Evolutionary conservation across 2,113 vertebrate species (phyloP), one percentile per base, ranked within the genome.

Genomic region (Pedionomus torquatus): DNA sequence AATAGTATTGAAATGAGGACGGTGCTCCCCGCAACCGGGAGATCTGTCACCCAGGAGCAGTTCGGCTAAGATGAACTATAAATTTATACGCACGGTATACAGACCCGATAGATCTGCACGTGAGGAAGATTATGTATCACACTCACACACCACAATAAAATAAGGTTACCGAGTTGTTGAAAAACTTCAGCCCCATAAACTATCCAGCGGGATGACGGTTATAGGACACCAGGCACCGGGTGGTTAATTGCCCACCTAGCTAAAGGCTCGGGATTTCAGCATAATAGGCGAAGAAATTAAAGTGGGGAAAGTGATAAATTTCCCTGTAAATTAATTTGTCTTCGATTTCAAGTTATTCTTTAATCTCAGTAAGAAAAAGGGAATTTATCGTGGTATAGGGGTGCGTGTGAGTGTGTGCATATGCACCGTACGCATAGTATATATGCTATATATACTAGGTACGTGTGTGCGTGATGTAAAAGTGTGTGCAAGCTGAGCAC

Each of bases 331-430:
- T 92, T 81, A 24, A 84, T 87, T 81, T 68, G 52, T 52, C 86
- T 88, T 71, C 76, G n/a, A 78, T 91, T 92, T 86, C 64, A 37
- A 95, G 77, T 84, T 93, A 16, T 61, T 83, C 49, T 83, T 78
- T 37, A 63, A 77, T 35, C 46, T 25, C 33, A 8, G 64, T 14
- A 48, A 74, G 68, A 75, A 78, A 54, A 0, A 17, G 9, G 51
- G 60, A 74, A 48, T 30, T 20, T 6, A 10, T 10, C 7, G 77
- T 2, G 21, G 7, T 18, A 18, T 9, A 21, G 57, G 46, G 5
- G 35, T 23, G 31, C 12, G 46, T 14, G 61, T 6, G 4, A 1
- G 25, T 26, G 74, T 23, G 43, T 24, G 39, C 26, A 5, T 3
- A 6, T 1, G n/a, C 44, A 24, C 35, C 43, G 2, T 2, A 7